Conservation (phyloP, 1,140 invertebrate species). For the Saxidomus purpurata region DNA sequence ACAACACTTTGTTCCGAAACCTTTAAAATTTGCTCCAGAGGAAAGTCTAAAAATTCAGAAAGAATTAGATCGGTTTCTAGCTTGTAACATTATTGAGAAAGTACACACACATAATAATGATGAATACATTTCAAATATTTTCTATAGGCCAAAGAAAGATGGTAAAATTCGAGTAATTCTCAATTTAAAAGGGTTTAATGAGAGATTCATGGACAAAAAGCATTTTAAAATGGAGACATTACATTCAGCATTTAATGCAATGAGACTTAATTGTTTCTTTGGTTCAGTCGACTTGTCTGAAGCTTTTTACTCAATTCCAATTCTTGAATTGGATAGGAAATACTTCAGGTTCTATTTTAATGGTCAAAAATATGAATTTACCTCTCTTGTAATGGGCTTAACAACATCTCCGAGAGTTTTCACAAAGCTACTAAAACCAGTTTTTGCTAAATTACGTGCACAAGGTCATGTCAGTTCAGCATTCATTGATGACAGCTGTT, state of each 20-base stretch:
- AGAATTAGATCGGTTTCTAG: background rate
- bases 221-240: background rate
- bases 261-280: background rate
- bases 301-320: no score
- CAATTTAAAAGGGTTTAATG: background rate
- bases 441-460: background rate
- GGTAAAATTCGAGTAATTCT: background rate
- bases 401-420: no score
- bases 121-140: background rate
- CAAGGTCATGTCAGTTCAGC: constrained; percentile 48
- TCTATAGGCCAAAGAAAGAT: background rate
- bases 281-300: constrained; percentile 1
- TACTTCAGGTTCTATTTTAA: no score
- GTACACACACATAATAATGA: background rate
- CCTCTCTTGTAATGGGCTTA: background rate
- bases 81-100: background rate
- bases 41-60: background rate
- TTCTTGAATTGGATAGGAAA: background rate
- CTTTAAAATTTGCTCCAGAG: background rate
- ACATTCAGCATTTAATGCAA: background rate
- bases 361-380: constrained; percentile 22
- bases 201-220: background rate
- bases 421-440: no score
- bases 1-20: background rate
- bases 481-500: constrained; percentile 4